Conservation (phyloP, 2,113 vertebrate genomes). For the Setophaga coronata region DNA sequence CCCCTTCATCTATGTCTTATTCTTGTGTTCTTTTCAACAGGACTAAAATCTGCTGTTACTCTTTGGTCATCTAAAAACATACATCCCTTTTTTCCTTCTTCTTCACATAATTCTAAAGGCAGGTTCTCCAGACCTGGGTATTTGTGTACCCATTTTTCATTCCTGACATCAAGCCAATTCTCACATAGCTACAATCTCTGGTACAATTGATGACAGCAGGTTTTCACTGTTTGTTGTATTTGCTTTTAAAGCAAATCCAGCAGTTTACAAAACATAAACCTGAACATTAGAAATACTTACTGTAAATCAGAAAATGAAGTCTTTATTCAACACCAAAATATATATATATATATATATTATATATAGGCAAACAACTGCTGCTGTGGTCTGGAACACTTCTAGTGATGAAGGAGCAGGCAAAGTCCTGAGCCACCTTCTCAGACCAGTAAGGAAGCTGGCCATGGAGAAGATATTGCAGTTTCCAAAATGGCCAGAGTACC, state of each 20-base stretch:
- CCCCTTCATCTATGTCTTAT: neutral
- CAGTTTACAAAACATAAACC: neutral
- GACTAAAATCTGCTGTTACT: neutral
- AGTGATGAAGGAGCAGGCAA: neutral
- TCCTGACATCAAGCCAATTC: neutral
- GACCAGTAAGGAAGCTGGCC: neutral
- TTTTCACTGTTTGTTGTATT: neutral
- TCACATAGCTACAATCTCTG: neutral
- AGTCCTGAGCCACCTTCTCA: neutral
- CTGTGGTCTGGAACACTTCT: neutral
- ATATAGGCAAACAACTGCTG: neutral
- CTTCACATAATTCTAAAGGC: neutral
- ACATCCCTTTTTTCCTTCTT: neutral
- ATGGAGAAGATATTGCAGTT: neutral
- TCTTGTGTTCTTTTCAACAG: neutral
- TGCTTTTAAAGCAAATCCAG: neutral
- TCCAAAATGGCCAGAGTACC: neutral
- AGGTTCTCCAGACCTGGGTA: neutral
- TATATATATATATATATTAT: too few relatives aligned
- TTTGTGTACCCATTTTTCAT: neutral
- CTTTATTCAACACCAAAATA: neutral
- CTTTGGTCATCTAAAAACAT: neutral
- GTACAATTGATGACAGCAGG: neutral
- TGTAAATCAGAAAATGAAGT: neutral
- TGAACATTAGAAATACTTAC: neutral